Evolutionary conservation across 2,888 invertebrate genomes (phyloP), one percentile per base, ranked within the genome.

Genomic region (Atherix ibis): DNA sequence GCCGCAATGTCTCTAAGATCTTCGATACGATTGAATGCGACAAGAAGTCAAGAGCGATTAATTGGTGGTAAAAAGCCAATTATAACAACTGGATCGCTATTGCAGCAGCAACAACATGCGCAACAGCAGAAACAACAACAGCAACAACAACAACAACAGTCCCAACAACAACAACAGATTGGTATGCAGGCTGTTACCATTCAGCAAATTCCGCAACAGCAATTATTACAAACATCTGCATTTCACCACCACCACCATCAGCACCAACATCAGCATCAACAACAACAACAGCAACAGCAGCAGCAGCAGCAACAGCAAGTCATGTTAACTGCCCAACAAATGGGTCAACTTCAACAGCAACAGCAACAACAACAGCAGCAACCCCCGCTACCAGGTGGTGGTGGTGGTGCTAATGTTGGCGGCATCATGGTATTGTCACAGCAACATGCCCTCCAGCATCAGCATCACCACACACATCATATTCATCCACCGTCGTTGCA

Each of bases 41-140:
- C 68, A 2, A 59, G 67, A 34, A 72, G 71, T 44, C 72, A 73
- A 49, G 83, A 84, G 53, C 66, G 83, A 42, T 66, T 84, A 26
- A 70, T 83, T 43, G 82, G 82, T 45, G 77, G 80, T 30, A 67
- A 77, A 45, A 76, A 78, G 46, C 65, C 67, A 49, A 67, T 62
- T 3, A 48, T 53, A 25, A 49, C 53, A 25, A 41, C 53, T 0
- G 52, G 50, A 12, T n/a, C n/a, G n/a, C n/a, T n/a, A n/a, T 14
- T n/a, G n/a, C n/a, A n/a, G n/a, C 18, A n/a, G n/a, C n/a, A n/a
- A n/a, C n/a, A n/a, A n/a, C n/a, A n/a, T n/a, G n/a, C n/a, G n/a
- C n/a, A n/a, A n/a, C n/a, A n/a, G n/a, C n/a, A n/a, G n/a, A n/a
- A n/a, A n/a, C n/a, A n/a, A n/a, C n/a, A n/a, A n/a, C n/a, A n/a